Base-by-base conservation (phyloP, 2,797 vertebrate species). In the Varecia variegata region DNA sequence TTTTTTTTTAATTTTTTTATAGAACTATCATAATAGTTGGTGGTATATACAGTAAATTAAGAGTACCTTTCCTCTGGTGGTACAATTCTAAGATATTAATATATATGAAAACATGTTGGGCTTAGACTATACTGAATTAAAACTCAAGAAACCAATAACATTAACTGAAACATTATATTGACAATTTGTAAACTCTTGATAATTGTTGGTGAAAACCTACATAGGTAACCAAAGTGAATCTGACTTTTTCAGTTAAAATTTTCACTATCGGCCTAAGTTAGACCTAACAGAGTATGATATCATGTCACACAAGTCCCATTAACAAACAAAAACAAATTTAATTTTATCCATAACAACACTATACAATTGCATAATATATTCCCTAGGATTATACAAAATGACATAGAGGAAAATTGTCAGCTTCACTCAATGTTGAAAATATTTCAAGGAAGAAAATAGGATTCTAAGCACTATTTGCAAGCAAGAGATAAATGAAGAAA, bases 321-420 rank as follows among this genome's bases (percentile, higher is more conserved):
- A 80, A 20, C 47, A 95, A 95, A 70, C 21, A 96, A 80, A 85
- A 96, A n/a, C 20, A 13, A 93, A 86, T 52, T 82, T 43, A 60
- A 14, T 73, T 76, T 90, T 94, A 90, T 54, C n/a, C 10, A 81
- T n/a, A 62, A 81, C 54, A 80, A 32, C 32, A 1, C 6, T 54
- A 35, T 47, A 62, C 1, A 88, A 20, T 35, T 83, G 17, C 3
- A 52, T n/a, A 85, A 79, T 92, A 30, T 83, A 70, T 80, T 73
- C 18, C 11, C 47, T 62, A 86, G 5, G 71, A 68, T 30, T 56
- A 11, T n/a, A 68, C 8, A 71, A 87, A 58, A 43, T 67, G 32
- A 93, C 15, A 21, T 58, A 77, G 40, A 80, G 62, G 35, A 35
- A 86, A 79, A 85, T 91, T 32, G 52, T 38, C 54, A 73, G 56